Percentiles rank a stretch among this genome's conserved stretches.
phyloP scores from a whole-genome alignment of 2,888 invertebrate species.

The Acanthosepion pharaonis region DNA sequence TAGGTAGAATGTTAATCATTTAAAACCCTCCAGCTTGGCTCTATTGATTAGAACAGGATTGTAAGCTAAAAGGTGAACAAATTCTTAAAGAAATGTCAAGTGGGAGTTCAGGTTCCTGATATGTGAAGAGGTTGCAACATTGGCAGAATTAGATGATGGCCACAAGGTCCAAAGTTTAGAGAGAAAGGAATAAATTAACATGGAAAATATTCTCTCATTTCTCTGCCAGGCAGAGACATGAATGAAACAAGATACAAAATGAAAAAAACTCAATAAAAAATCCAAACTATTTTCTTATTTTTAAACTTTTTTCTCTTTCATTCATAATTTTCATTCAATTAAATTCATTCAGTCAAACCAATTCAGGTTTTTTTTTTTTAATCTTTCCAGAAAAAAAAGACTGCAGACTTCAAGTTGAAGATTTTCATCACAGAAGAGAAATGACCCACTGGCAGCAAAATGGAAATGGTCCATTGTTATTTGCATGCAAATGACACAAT shows the following conservation, averaged over 20 bases:
- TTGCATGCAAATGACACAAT: background rate
- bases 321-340: background rate
- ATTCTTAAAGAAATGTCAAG: too few species aligned
- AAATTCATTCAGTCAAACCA: background rate
- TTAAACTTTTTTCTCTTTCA: constrained; percentile 13
- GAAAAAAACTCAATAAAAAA: constrained; percentile 3
- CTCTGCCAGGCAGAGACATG: constrained; percentile 4
- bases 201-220: background rate
- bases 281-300: constrained; percentile 10
- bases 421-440: constrained; percentile 7
- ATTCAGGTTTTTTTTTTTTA: background rate
- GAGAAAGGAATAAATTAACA: background rate
- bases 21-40: background rate
- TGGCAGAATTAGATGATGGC: background rate
- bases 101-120: too few species aligned
- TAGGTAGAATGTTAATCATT: background rate
- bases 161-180: background rate
- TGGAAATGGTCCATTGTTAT: background rate
- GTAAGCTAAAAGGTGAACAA: too few species aligned
- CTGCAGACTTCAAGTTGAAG: background rate
- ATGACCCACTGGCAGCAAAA: background rate
- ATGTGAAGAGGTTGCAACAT: background rate
- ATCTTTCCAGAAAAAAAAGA: background rate
- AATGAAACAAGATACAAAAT: background rate
- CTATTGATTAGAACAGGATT: background rate